Conservation (phyloP, 2,888 invertebrate genomes). For the Megastigmus dorsalis region DNA sequence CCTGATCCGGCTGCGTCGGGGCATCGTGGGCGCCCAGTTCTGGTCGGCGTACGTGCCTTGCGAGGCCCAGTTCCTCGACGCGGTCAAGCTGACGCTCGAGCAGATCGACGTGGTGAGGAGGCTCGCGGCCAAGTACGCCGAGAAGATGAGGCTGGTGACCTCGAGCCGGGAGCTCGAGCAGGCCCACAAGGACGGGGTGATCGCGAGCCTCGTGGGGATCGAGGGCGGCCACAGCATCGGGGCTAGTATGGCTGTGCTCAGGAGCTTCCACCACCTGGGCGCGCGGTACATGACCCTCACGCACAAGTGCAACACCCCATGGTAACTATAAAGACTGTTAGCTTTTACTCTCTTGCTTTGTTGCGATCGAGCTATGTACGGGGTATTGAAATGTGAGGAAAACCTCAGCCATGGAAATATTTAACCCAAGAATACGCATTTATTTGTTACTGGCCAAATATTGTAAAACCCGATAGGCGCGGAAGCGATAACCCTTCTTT, state of each 20-base stretch:
- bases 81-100: constrained; percentile 80
- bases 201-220: constrained; percentile 80
- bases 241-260: constrained; percentile 80
- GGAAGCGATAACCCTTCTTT: too few species aligned
- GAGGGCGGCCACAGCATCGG: constrained; percentile 83
- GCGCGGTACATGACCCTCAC: constrained; percentile 82
- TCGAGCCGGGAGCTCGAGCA: constrained; percentile 78
- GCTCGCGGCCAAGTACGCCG: constrained; percentile 70
- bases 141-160: constrained; percentile 73
- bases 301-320: constrained; percentile 82
- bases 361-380: too few species aligned
- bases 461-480: too few species aligned
- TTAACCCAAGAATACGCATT: too few species aligned
- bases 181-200: constrained; percentile 78
- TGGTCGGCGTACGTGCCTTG: constrained; percentile 77
- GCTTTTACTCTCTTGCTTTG: too few species aligned
- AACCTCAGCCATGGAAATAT: too few species aligned
- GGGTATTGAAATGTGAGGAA: too few species aligned
- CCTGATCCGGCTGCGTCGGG: constrained; percentile 74
- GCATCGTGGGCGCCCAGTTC: constrained; percentile 76
- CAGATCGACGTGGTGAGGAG: constrained; percentile 80
- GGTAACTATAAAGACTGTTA: too few species aligned
- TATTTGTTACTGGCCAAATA: too few species aligned
- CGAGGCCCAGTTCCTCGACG: constrained; percentile 80
- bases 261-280: constrained; percentile 81